Conservation (phyloP, 2,797 vertebrate genomes). For the Hydrocynus forskahlii region DNA sequence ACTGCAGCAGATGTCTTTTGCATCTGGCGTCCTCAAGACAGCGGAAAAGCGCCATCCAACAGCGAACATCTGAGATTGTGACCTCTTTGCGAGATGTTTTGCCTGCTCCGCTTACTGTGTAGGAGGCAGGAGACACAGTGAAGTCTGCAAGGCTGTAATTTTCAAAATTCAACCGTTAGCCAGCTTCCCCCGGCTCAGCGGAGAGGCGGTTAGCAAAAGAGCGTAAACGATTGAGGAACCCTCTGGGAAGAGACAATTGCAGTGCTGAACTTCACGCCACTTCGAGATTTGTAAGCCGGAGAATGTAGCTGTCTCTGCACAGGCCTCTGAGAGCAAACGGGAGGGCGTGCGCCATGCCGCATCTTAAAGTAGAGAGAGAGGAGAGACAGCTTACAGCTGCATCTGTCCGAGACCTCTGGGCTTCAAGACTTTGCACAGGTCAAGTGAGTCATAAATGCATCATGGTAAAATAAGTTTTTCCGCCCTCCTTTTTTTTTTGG, state of each 20-base stretch:
- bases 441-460: constrained; percentile 32
- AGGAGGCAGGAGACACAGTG: constrained; percentile 32
- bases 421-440: background rate
- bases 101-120: constrained; percentile 12
- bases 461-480: constrained; percentile 17
- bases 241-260: constrained; percentile 21
- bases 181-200: background rate
- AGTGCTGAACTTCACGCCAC: constrained; percentile 30
- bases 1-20: background rate
- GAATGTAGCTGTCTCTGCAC: constrained; percentile 18
- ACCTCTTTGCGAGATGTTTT: constrained; percentile 20
- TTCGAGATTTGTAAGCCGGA: constrained; percentile 25
- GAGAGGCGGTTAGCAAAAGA: constrained; percentile 32
- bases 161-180: constrained; percentile 43
- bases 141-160: constrained; percentile 46
- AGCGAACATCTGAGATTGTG: constrained; percentile 6
- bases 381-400: background rate
- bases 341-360: background rate
- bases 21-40: background rate
- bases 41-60: constrained; percentile 18
- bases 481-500: background rate
- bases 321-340: background rate
- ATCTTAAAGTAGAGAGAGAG: background rate
- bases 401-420: background rate
- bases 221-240: constrained; percentile 29